These are phyloP conservation scores for Xenotilapia flavipinnis DNA, from an alignment of 2,113 vertebrate species.

Conservation along the genomic window DNA sequence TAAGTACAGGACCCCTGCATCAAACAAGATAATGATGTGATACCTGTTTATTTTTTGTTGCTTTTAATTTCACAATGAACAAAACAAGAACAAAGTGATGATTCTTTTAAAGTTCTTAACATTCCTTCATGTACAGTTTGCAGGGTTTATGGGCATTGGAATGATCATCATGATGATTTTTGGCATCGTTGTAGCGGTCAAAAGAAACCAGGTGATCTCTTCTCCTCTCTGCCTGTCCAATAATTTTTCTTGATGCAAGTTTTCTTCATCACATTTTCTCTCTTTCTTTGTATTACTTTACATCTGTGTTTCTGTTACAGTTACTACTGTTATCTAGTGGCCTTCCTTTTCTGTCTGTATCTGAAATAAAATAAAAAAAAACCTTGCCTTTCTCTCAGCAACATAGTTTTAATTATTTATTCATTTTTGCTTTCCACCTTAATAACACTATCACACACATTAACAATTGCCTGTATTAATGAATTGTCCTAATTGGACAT, in stretches of 20 bases:
- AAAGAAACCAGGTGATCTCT: conserved; percentile 12
- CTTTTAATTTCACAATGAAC: not conserved
- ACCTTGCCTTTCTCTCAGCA: not conserved
- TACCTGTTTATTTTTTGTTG: not conserved
- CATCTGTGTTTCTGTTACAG: not conserved
- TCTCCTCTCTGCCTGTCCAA: not conserved
- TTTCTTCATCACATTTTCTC: not conserved
- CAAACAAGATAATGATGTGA: not conserved
- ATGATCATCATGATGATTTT: conserved; percentile 54
- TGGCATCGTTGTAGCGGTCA: conserved; percentile 2
- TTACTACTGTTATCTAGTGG: not conserved
- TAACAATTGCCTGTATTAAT: not conserved
- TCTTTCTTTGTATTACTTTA: not conserved
- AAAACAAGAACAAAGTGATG: not conserved
- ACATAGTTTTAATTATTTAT: not conserved
- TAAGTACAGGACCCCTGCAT: not conserved
- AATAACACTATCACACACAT: not conserved
- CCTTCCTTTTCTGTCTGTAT: not conserved
- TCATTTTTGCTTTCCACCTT: not conserved
- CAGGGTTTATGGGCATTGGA: conserved; percentile 51
- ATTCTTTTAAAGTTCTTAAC: not conserved
- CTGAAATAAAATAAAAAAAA: fast-evolving
- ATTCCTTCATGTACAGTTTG: conserved; percentile 34
- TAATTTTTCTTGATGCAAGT: not conserved
- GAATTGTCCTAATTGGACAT: not conserved